Evolutionary conservation across 2,888 invertebrate genomes (phyloP).

Genomic region (Hypena proboscidalis): DNA sequence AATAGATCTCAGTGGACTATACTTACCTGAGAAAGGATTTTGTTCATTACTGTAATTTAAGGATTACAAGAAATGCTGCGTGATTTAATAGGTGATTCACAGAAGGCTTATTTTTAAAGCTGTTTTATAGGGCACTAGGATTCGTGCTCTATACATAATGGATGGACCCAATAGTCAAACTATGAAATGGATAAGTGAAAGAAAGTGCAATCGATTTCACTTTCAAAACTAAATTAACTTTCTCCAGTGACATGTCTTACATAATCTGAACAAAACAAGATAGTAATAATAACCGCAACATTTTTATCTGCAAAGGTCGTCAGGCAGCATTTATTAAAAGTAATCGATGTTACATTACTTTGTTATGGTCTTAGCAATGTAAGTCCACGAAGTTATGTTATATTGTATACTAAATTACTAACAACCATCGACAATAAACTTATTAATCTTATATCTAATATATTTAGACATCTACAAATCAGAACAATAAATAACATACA

Average conservation of each 20-base stretch:
- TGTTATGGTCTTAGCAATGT: constrained; percentile 12
- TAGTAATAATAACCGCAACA: constrained; percentile 76
- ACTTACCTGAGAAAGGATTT: constrained; percentile 15
- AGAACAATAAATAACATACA: too few species aligned
- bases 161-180: constrained; percentile 60
- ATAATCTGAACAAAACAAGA: constrained; percentile 79
- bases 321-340: constrained; percentile 41
- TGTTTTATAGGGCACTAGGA: constrained; percentile 33
- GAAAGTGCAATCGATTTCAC: constrained; percentile 85
- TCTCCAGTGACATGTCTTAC: constrained; percentile 84
- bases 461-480: too few species aligned
- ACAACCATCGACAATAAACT: too few species aligned
- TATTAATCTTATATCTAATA: too few species aligned
- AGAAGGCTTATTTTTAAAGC: constrained; percentile 3
- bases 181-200: constrained; percentile 81
- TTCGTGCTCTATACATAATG: constrained; percentile 47
- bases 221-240: constrained; percentile 86
- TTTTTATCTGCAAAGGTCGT: constrained; percentile 78
- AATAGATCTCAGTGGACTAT: constrained; percentile 27
- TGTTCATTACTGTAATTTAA: constrained; percentile 15
- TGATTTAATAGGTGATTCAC: constrained; percentile 5
- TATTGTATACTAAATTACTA: too few species aligned
- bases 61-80: too few species aligned
- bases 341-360: constrained; percentile 33
- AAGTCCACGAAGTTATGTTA: constrained; percentile 4